phyloP scores from a whole-genome alignment of 2,113 vertebrate species.

The Alethe castanea region DNA sequence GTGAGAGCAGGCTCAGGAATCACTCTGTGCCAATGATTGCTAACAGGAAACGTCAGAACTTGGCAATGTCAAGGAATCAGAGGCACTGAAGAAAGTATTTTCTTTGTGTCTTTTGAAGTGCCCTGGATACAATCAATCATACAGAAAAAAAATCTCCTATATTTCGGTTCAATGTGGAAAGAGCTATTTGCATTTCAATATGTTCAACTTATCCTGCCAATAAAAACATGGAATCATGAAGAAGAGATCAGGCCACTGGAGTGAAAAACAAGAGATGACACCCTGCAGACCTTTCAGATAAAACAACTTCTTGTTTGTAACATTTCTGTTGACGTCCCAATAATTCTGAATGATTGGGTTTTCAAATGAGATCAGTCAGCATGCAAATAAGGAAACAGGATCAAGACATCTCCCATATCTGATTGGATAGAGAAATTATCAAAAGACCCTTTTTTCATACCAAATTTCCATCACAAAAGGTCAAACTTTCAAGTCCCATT shows the following conservation, averaged over 20 bases:
- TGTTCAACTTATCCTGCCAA: slow-evolving; percentile 11
- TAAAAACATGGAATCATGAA: slow-evolving; percentile 6
- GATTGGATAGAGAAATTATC: slow-evolving; percentile 81
- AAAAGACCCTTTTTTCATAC: slow-evolving; percentile 73
- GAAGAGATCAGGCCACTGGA: slow-evolving; percentile 40
- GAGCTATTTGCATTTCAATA: slow-evolving; percentile 41
- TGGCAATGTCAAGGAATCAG: neutral
- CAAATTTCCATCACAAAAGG: slow-evolving; percentile 83
- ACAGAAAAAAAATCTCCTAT: neutral
- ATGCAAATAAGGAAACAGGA: slow-evolving; percentile 79
- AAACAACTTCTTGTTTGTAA: slow-evolving; percentile 31
- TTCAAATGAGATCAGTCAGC: slow-evolving; percentile 79
- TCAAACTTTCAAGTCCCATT: slow-evolving; percentile 46
- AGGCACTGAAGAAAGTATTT: neutral
- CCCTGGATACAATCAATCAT: slow-evolving; percentile 7
- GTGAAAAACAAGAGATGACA: slow-evolving; percentile 51
- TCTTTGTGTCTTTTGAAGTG: slow-evolving; percentile 22
- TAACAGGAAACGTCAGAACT: neutral
- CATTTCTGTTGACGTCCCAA: neutral
- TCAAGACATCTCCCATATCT: slow-evolving; percentile 75
- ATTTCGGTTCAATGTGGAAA: slow-evolving; percentile 14
- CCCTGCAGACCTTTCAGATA: slow-evolving; percentile 47
- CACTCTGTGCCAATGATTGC: neutral
- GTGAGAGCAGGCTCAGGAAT: neutral
- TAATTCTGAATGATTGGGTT: slow-evolving; percentile 69